Evolutionary conservation across 2,888 invertebrate species (phyloP).

Genomic region (Meteorus cinctellus): DNA sequence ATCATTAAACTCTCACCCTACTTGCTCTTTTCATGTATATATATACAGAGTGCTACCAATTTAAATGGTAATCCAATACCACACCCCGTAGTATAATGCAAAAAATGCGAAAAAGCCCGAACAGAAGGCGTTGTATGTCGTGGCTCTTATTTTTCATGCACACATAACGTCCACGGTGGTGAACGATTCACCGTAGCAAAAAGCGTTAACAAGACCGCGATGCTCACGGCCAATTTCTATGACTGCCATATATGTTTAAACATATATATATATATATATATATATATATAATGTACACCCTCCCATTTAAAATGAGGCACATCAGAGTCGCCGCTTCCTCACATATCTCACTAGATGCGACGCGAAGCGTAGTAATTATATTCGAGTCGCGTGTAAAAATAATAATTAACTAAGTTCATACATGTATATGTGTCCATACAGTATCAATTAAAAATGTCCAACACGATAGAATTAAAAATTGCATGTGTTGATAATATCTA

Average conservation of each 20-base stretch:
- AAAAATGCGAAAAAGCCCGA: slow-evolving; percentile 66
- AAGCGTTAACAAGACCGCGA: slow-evolving; percentile 54
- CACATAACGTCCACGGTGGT: slow-evolving; percentile 37
- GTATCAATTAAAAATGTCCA: slow-evolving; percentile 62
- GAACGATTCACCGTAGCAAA: slow-evolving; percentile 51
- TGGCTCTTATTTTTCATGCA: slow-evolving; percentile 18
- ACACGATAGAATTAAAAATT: slow-evolving; percentile 49
- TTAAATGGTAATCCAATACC: slow-evolving; percentile 72
- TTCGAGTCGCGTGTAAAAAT: slow-evolving; percentile 64
- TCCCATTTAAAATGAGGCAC: slow-evolving; percentile 1
- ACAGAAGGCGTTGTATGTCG: background rate
- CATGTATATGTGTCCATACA: slow-evolving; percentile 52
- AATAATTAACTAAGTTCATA: slow-evolving; percentile 65
- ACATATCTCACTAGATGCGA: slow-evolving; percentile 31
- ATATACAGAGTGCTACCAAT: slow-evolving; percentile 60
- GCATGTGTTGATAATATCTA: slow-evolving; percentile 18
- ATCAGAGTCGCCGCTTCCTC: slow-evolving; percentile 30
- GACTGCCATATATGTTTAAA: slow-evolving; percentile 20
- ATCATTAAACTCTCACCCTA: background rate
- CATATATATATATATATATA: slow-evolving; percentile 16
- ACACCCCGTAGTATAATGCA: slow-evolving; percentile 62
- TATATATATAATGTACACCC: background rate
- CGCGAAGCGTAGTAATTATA: slow-evolving; percentile 64
- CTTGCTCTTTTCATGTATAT: slow-evolving; percentile 13
- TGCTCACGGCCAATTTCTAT: slow-evolving; percentile 43